Evolutionary conservation across 2,797 vertebrate genomes (phyloP).

Genomic region (Dendrocincla fuliginosa): DNA sequence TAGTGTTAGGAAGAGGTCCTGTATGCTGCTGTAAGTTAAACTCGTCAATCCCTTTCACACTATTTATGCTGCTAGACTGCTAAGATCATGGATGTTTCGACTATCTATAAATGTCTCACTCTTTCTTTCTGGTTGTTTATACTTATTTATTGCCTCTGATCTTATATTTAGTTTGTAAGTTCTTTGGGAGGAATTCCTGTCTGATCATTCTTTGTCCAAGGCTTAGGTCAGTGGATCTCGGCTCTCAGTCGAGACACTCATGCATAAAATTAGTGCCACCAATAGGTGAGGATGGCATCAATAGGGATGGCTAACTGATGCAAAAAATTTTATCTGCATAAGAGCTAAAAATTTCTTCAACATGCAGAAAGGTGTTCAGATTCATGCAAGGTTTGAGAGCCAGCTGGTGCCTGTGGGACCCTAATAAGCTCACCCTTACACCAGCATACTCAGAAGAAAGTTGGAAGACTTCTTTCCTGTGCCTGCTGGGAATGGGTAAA

Average conservation of each 20-base stretch:
- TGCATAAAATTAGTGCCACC: not conserved
- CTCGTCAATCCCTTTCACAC: not conserved
- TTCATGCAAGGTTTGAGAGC: not conserved
- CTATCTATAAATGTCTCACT: not conserved
- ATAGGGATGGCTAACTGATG: not conserved
- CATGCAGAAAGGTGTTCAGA: not conserved
- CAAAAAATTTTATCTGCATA: not conserved
- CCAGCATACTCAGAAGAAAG: accelerated
- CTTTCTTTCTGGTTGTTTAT: not conserved
- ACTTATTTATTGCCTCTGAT: not conserved
- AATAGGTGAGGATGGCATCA: not conserved
- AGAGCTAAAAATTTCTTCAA: not conserved
- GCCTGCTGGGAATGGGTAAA: not conserved
- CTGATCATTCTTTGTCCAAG: not conserved
- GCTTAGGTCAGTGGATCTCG: not conserved
- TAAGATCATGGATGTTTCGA: not conserved
- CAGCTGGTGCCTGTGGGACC: not conserved
- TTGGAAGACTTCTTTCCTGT: not conserved
- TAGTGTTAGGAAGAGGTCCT: not conserved
- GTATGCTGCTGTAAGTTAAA: not conserved
- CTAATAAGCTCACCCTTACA: not conserved
- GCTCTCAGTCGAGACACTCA: not conserved
- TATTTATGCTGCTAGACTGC: not conserved
- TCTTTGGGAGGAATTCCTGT: not conserved
- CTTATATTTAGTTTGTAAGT: not conserved